Conservation (phyloP, 2,888 invertebrate species). For the Drosophila greeni region DNA sequence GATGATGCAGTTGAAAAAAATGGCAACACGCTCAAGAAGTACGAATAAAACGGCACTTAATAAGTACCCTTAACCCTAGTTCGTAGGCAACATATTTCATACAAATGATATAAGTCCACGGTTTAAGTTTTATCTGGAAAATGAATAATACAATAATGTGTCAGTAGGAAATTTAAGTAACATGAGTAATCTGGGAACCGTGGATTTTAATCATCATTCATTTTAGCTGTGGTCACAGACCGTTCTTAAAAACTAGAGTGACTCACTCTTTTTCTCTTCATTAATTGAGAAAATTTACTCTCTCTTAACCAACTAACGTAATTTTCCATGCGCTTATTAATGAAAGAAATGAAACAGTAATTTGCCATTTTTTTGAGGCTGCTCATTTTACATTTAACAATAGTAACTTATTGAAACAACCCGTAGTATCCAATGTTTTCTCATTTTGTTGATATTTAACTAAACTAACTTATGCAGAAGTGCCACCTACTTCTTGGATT, state of each 20-base stretch:
- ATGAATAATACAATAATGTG: neutral
- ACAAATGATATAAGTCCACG: conserved; percentile 6
- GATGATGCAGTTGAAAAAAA: conserved; percentile 96
- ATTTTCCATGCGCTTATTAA: conserved; percentile 61
- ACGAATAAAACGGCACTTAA: conserved; percentile 78
- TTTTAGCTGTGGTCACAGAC: conserved; percentile 4
- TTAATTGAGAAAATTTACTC: conserved; percentile 2
- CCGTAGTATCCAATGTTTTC: conserved; percentile 11
- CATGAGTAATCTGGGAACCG: neutral
- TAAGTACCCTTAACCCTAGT: conserved; percentile 30
- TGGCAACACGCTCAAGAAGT: conserved; percentile 92
- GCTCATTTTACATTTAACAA: conserved; percentile 69
- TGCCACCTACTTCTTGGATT: neutral
- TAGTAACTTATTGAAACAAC: conserved; percentile 44
- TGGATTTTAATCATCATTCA: conserved; percentile 7
- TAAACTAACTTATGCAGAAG: neutral
- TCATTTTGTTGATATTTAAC: conserved; percentile 21
- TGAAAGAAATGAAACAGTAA: conserved; percentile 30
- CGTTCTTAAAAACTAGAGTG: neutral
- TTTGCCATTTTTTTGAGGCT: conserved; percentile 81
- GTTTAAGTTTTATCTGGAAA: neutral
- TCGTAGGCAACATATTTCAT: conserved; percentile 22
- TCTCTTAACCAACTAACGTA: conserved; percentile 48
- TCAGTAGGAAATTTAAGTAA: neutral
- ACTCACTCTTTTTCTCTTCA: conserved; percentile 5